Base-by-base conservation (phyloP, 2,888 invertebrate species). In the Smittia aterrima region DNA sequence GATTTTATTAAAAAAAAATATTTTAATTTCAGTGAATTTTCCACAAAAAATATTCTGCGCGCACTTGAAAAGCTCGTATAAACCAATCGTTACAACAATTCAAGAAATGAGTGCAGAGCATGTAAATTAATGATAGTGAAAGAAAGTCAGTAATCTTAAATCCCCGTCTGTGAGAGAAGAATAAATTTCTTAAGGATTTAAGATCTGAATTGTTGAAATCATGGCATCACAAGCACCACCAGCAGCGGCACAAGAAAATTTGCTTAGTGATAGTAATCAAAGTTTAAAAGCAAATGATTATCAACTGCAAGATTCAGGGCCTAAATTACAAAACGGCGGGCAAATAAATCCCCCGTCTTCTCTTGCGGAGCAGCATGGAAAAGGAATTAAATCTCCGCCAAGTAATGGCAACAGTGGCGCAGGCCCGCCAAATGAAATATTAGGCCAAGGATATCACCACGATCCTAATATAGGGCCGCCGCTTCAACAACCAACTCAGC, bases 141-240 rank as follows among this genome's bases (percentile, higher is more conserved):
- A 54, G 32, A 62, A 40, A 38, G 54, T 24, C 53, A 72, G 54
- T 20, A 72, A 72, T 58, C 58, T 27, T 62, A 53, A 54, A 70
- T 27, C 62, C 72, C 38, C 11, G 16, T 32, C 41, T 47, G 16
- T 25, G 47, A 47, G 27, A 25, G 16, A 70, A 47, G 68, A 68
- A 68, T 24, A 68, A 7, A 71, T 54, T 71, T 71, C 72, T 72
- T 38, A 38, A 25, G 62, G 53, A 62, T 22, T 72, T 54, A 54
- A 72, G 72, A n/a, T 58, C 22, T 32, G 32, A 72, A 32, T 54
- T 22, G 24, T 54, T 16, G 11, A 40, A 71, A 71, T 71, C 25
- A 74, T 74, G 74, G 74, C 74, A 64, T 74, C 74, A 47, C 74
- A 74, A 74, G 38, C 74, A 53, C 67, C 67, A 13, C 47, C 47